Evolutionary conservation across 2,113 vertebrate species (phyloP), one percentile per base, ranked within the genome.

Genomic region (Cyprinodon brontotheroides): DNA sequence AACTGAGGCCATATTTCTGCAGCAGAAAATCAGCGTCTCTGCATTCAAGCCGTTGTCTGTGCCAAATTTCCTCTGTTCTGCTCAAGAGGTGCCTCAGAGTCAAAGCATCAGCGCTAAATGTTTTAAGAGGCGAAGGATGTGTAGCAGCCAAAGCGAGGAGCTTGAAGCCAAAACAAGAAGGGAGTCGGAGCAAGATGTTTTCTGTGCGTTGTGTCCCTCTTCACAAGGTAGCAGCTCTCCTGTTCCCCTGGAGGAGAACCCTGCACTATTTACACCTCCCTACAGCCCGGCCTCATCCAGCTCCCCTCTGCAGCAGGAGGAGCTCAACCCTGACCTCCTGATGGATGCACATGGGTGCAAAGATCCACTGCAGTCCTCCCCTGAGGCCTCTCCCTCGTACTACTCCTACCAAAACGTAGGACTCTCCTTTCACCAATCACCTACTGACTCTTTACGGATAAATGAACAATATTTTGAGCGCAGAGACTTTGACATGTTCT

Each of bases 1-100:
- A 85, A 89, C 89, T 0, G 93, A 94, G 74, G 94, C 92, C 48
- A 75, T 15, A 11, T 93, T 91, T 74, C 88, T 95, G 22, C 89
- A 71, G 79, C 75, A 78, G 39, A 92, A 88, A 74, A 87, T 91
- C 74, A 73, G 73, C 80, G 73, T 72, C 1, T 22, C 83, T 5
- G 63, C 77, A 69, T 82, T 80, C 39, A 80, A 70, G 38, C 75
- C 89, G 1, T 72, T 79, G n/a, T 71, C 65, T 48, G 43, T 45
- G 61, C 62, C 65, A 45, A 22, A 65, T 39, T 57, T 71, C 61
- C 45, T 64, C 57, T 68, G 75, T 57, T 63, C 66, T 36, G 11
- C 63, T 37, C 81, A 84, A 48, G 87, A 85, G 60, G 17, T 14
- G 6, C 63, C 75, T 2, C 79, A 59, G 14, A 37, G 69, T 68